Conservation (phyloP, 2,888 invertebrate species). For the Caenorhabditis drosophilae region DNA sequence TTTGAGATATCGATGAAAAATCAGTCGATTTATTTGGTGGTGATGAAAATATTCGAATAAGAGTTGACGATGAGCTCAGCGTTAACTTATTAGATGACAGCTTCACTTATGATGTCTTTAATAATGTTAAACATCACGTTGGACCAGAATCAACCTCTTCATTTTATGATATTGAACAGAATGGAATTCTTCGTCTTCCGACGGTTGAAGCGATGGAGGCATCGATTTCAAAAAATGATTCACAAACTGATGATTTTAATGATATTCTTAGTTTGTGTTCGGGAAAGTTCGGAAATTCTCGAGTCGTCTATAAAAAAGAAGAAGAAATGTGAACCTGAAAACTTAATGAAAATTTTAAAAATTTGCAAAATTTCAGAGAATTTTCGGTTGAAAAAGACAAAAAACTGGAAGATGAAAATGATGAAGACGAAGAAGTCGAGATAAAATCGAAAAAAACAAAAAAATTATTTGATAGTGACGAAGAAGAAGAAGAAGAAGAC, state of each 20-base stretch:
- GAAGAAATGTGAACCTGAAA: not conserved
- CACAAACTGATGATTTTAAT: slow-evolving; percentile 3
- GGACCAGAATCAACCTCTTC: slow-evolving; percentile 29
- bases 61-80: slow-evolving; percentile 26
- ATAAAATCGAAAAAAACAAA: too few species aligned
- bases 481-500: too few species aligned
- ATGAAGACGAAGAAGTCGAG: not conserved
- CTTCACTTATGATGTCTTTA: slow-evolving; percentile 31
- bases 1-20: slow-evolving; percentile 7
- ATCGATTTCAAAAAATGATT: not conserved
- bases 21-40: not conserved
- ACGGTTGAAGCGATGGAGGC: slow-evolving; percentile 1
- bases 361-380: not conserved
- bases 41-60: not conserved
- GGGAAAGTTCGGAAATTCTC: slow-evolving; percentile 9
- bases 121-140: slow-evolving; percentile 4
- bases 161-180: slow-evolving; percentile 4
- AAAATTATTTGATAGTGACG: too few species aligned
- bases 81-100: slow-evolving; percentile 35
- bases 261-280: slow-evolving; percentile 30
- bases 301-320: not conserved
- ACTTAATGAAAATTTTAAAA: not conserved
- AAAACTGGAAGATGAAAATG: not conserved
- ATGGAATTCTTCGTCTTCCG: not conserved
- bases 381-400: not conserved